Evolutionary conservation across 2,113 vertebrate genomes (phyloP).

Genomic region (Tonatia bakeri): DNA sequence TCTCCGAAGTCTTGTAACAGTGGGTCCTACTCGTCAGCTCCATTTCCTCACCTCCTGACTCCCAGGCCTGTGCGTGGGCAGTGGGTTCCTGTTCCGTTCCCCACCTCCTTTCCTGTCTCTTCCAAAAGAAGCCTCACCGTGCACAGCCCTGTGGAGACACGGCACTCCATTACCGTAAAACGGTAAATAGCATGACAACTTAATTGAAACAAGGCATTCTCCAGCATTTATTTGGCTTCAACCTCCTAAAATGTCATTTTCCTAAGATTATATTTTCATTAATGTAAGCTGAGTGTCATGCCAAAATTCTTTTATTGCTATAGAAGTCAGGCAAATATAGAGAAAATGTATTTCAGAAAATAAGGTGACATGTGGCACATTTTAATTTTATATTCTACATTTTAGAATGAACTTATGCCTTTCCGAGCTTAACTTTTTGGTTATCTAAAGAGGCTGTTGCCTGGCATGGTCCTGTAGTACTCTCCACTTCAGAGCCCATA

Average conservation of each 20-base stretch:
- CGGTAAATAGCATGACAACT: neutral
- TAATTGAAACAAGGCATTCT: constrained; percentile 12
- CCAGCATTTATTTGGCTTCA: constrained; percentile 36
- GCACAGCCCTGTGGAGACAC: neutral
- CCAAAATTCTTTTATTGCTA: constrained; percentile 44
- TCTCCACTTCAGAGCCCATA: neutral
- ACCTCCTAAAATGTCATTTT: constrained; percentile 26
- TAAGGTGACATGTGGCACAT: constrained; percentile 24
- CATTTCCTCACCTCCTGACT: neutral
- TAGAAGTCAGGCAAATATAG: constrained; percentile 30
- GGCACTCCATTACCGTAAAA: neutral
- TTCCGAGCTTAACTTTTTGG: neutral
- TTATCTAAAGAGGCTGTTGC: neutral
- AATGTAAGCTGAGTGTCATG: constrained; percentile 39
- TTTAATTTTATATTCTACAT: constrained; percentile 26
- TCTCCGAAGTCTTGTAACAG: neutral
- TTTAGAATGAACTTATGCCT: neutral
- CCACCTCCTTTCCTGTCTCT: neutral
- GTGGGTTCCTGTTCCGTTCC: neutral
- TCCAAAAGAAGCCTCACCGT: neutral
- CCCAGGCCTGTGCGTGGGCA: neutral
- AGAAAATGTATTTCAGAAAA: constrained; percentile 50
- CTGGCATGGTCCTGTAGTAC: rapidly evolving
- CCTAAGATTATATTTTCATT: constrained; percentile 45
- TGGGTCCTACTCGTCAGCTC: neutral